Percentiles rank a stretch among this genome's conserved stretches.
These are phyloP conservation scores for Anodontia alba DNA, from an alignment of 2,888 invertebrate genomes.

Conservation along the genomic window DNA sequence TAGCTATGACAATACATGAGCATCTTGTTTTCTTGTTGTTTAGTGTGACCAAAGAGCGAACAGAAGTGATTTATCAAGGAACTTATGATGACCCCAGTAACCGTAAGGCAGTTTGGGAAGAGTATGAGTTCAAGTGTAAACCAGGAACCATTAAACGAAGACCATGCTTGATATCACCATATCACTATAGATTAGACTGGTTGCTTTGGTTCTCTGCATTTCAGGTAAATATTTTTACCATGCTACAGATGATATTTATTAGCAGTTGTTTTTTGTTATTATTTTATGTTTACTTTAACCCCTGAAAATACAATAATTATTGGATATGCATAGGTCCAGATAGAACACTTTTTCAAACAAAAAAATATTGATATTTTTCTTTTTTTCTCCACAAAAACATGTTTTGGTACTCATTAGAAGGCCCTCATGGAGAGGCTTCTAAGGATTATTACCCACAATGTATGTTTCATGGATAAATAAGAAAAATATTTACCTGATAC, in stretches of 20 bases:
- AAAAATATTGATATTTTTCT: too few species aligned
- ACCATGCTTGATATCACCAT: constrained; percentile 85
- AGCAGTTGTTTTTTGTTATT: neutral
- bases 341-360: too few species aligned
- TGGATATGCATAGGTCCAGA: neutral
- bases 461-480: too few species aligned
- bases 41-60: constrained; percentile 84
- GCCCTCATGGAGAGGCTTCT: too few species aligned
- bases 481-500: too few species aligned
- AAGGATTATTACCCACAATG: too few species aligned
- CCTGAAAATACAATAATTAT: neutral
- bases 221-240: too few species aligned
- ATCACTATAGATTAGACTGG: constrained; percentile 86
- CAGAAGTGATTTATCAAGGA: constrained; percentile 85
- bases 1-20: too few species aligned
- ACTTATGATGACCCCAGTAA: constrained; percentile 79
- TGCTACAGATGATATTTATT: too few species aligned
- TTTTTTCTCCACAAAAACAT: too few species aligned
- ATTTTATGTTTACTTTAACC: neutral
- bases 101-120: constrained; percentile 81
- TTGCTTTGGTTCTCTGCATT: constrained; percentile 86
- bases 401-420: too few species aligned
- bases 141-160: constrained; percentile 82
- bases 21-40: neutral
- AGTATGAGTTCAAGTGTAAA: constrained; percentile 86